Base-by-base conservation (phyloP, 2,113 vertebrate genomes). In the Eonycteris spelaea region DNA sequence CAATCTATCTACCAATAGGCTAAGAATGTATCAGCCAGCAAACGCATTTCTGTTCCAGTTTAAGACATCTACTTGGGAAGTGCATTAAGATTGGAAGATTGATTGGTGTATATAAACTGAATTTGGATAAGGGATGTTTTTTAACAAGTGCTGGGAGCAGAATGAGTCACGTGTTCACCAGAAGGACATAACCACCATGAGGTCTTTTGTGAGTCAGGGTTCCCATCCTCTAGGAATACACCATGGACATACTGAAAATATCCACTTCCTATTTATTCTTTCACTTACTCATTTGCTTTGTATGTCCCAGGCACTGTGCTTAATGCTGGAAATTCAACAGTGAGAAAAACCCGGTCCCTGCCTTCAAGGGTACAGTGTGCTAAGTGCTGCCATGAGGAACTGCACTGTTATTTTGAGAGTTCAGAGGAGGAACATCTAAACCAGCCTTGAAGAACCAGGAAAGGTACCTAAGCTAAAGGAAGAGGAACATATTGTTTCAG, bases 41-140 rank as follows among this genome's bases (percentile, higher is more conserved):
- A 73, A 55, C 48, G 73, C 30, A 48, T 53, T 63, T 55, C 79
- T 61, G 0, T 26, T 22, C 14, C 53, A 38, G n/a, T 40, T 67
- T 51, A 73, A 90, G 59, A 85, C 86, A 78, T 12, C 55, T 90
- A 35, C 85, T 75, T 63, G 28, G 75, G 40, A 89, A 73, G 38
- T 28, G 24, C 63, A 84, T 28, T 80, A 45, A 75, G 33, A 43
- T 43, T 8, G 33, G 53, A 51, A 97, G 85, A 94, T 63, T 33
- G 57, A 67, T 84, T 4, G 22, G 55, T 68, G 13, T 70, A 33
- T 14, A 57, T 26, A 74, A 68, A 61, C 7, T 75, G 85, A 92
- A 48, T 83, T 68, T 91, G 35, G 93, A 43, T 40, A 94, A 80
- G 14, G 68, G 68, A 45, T 92, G 74, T 94, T 92, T 92, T 95